Evolutionary conservation across 2,888 invertebrate species (phyloP).

Genomic region (Sesamia inferens): DNA sequence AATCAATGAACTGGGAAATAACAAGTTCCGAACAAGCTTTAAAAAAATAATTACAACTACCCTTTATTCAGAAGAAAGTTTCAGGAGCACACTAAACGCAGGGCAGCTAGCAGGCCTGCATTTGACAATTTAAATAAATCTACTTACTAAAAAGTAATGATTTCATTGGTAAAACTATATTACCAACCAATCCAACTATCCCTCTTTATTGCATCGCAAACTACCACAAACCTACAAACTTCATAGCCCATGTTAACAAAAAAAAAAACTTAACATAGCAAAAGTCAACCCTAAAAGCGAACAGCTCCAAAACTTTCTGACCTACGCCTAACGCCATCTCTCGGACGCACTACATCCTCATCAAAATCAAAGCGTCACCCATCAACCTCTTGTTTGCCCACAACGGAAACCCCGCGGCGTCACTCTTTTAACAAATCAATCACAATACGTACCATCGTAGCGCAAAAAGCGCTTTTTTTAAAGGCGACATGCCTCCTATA

Average conservation of each 20-base stretch:
- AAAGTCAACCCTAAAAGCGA: conserved; percentile 29
- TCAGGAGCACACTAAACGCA: neutral
- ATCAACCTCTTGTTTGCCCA: conserved; percentile 81
- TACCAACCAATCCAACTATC: neutral
- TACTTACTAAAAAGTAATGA: neutral
- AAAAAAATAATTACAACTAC: neutral
- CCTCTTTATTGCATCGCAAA: too few relatives aligned
- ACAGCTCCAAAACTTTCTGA: conserved; percentile 27
- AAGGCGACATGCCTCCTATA: conserved; percentile 81
- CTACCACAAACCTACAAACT: conserved; percentile 1
- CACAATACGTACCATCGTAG: conserved; percentile 74
- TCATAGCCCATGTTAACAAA: neutral
- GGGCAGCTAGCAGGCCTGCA: too few relatives aligned
- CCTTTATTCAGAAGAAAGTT: neutral
- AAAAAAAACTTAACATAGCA: neutral
- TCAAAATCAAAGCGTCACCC: conserved; percentile 55
- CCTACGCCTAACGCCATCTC: conserved; percentile 75
- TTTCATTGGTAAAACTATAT: neutral
- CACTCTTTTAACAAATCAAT: conserved; percentile 86
- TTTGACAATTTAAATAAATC: neutral
- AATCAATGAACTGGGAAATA: neutral
- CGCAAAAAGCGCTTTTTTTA: conserved; percentile 75
- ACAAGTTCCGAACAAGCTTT: neutral
- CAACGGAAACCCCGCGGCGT: conserved; percentile 84
- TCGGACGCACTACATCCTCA: conserved; percentile 50